Base-by-base conservation (phyloP, 2,113 vertebrate genomes). In the Nesogale talazaci region DNA sequence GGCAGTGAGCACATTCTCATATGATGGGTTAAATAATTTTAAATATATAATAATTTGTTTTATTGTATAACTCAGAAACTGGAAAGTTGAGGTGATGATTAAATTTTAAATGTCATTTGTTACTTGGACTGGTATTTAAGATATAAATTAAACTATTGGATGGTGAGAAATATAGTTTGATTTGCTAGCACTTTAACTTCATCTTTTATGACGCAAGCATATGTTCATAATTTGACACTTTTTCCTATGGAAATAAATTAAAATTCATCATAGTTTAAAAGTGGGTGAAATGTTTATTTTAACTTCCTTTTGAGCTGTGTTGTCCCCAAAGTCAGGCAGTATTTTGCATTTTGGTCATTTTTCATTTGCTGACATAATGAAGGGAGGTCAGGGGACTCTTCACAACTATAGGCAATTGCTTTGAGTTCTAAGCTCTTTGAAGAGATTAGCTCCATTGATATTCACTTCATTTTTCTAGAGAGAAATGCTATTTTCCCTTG, bases 361-460 rank as follows among this genome's bases (percentile, higher is more conserved):
- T 97, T 95, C 90, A 93, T 97, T 96, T 96, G 56, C 63, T 88
- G 93, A 97, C 89, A 95, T 97, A 98, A 97, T 97, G 96, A 97
- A 91, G 96, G 94, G 96, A 88, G 95, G 90, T 95, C 93, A 96
- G 90, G 95, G 90, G 92, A 96, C 91, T 94, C 34, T 86, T 88
- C 95, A 92, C 72, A 75, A 96, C 96, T 96, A 83, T 92, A 97
- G 96, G 97, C 95, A 75, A 96, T 96, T 92, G 96, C 97, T 98
- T 97, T 97, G 97, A 97, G 97, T 84, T 0, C 88, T 83, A 84
- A 96, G 92, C 93, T 94, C 97, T 98, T 97, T 97, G 96, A 98
- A 97, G 94, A 98, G 97, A 98, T 98, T 97, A 98, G 94, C 86
- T 76, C 96, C 94, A 96, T 95, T 98, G 97, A 98, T 98, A 98